Base-by-base conservation (phyloP, 2,797 vertebrate genomes). In the Chelonia mydas region DNA sequence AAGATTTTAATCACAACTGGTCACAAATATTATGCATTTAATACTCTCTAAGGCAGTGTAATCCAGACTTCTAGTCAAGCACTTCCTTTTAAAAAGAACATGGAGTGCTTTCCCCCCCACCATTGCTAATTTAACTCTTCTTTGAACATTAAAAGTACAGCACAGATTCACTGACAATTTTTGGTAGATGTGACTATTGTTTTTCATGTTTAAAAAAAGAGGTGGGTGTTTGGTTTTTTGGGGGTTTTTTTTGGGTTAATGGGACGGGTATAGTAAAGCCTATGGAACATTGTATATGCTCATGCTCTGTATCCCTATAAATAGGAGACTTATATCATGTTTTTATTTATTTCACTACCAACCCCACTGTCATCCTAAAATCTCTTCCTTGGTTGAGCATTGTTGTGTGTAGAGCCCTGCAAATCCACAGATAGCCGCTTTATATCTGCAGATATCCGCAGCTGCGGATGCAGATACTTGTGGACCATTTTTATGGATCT, bases 71-170 rank as follows among this genome's bases (percentile, higher is more conserved):
- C 83, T 88, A 80, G 82, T 92, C 76, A 92, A 25, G 53, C 81
- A 21, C 16, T 90, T 83, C 50, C 93, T 72, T 72, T 72, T 41
- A 23, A 72, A 72, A 6, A 92, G 80, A 95, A 80, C 47, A 5
- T 72, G 72, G 53, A 54, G 33, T n/a, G 8, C 84, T 28, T 86
- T 55, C 5, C 84, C 33, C 89, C 74, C 5, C 72, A 45, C 55
- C 61, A 83, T 79, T 80, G 17, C 47, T 72, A 72, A 55, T 88
- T 94, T 90, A 41, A 45, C 84, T 95, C 27, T 68, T 87, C 85
- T 93, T 50, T 84, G 6, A 83, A 90, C 93, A 90, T 87, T 55
- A 28, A 88, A 90, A 93, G 49, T 94, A 74, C n/a, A 76, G 49
- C 5, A 28, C 90, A 61, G 68, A 86, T 57, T 53, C 1, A 1